These are phyloP conservation scores for Psephotus haematonotus DNA, from an alignment of 2,113 vertebrate species.

Conservation along the genomic window DNA sequence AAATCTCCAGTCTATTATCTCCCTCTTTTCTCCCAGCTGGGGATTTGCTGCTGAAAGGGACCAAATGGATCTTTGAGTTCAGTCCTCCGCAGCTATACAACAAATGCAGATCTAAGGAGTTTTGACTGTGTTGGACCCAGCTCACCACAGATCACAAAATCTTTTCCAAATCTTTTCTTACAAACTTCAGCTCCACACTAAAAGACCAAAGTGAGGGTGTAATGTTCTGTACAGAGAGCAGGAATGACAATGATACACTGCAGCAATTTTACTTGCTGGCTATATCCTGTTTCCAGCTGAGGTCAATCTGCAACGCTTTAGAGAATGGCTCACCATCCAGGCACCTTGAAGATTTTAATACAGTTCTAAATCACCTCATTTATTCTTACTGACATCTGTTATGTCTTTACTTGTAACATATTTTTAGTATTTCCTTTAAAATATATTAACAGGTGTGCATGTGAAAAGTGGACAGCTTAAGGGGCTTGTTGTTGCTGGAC, in stretches of 20 bases:
- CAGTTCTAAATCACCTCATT: constrained; percentile 51
- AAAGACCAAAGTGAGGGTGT: not conserved
- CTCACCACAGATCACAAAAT: not conserved
- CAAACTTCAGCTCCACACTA: not conserved
- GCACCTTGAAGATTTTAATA: not conserved
- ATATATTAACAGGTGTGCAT: constrained; percentile 44
- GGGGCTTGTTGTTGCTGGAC: constrained; percentile 33
- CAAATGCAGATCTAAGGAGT: not conserved
- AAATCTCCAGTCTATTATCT: not conserved
- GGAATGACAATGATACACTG: not conserved
- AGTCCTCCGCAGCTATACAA: not conserved
- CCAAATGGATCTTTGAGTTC: not conserved
- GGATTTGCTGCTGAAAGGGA: not conserved
- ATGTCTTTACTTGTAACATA: constrained; percentile 18
- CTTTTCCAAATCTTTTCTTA: not conserved
- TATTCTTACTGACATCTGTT: constrained; percentile 18
- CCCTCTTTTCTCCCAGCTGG: not conserved
- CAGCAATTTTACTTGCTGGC: not conserved
- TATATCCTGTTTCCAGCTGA: not conserved
- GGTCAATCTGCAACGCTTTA: not conserved
- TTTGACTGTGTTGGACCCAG: not conserved
- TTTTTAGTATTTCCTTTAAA: constrained; percentile 50
- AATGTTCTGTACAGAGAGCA: not conserved
- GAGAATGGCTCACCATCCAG: not conserved
- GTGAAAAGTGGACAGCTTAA: not conserved